Base-by-base conservation (phyloP, 1,140 invertebrate genomes). In the Eubasilissa regina region DNA sequence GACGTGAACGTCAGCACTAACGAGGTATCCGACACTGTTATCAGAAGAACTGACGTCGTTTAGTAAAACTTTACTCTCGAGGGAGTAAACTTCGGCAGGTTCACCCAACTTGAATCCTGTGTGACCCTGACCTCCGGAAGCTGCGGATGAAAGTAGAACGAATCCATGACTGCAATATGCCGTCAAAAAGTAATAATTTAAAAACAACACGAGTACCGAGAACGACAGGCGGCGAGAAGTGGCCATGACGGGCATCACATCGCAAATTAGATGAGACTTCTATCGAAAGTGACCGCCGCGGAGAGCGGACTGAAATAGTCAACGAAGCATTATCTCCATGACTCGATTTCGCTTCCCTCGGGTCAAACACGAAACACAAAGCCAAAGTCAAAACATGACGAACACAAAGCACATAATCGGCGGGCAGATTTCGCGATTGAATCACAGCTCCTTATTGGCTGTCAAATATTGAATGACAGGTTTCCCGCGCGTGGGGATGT, bases 61-160 rank as follows among this genome's bases (percentile, higher is more conserved):
- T 21, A 83, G 66, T 10, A 77, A 66, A 13, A 82, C 77, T 43
- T 81, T 80, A 64, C 80, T 81, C 15, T 75, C 62, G 12, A 83
- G 21, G n/a, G 58, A 35, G 74, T 78, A 80, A 25, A 80, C 78
- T 47, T 73, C 44, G 51, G 77, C 75, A 8, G 74, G 15, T 21
- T 68, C 75, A 9, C 78, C 81, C 8, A 79, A 58, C 66, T 68
- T 62, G 60, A 78, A 81, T 44, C 80, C 78, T 6, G 81, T 66
- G 12, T 78, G 77, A 15, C 77, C 56, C n/a, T 75, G 51, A 58
- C 81, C 74, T 21, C 74, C 72, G 10, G 73, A 55, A 35, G 79
- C 79, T 80, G 81, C 76, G 53, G 79, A 80, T 17, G 77, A 79
- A 51, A 83, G 74, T 17, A 83, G 77, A 74, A 83, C 79, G 74